These are phyloP conservation scores for Gobio occitaniae DNA, from an alignment of 2,797 vertebrate genomes.

Conservation along the genomic window DNA sequence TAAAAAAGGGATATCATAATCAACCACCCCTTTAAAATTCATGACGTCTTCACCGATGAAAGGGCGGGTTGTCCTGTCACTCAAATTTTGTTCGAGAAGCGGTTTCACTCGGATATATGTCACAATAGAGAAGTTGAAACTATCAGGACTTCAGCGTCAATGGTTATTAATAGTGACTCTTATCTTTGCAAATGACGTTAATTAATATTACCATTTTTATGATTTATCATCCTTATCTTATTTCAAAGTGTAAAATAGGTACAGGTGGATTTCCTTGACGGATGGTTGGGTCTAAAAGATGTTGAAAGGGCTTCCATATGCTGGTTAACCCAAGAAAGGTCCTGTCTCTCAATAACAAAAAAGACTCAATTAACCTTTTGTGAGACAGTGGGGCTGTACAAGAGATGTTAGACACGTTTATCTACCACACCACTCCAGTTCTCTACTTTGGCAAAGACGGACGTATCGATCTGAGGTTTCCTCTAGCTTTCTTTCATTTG, in stretches of 20 bases:
- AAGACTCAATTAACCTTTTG: constrained; percentile 59
- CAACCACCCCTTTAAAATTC: too few relatives aligned
- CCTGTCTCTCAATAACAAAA: constrained; percentile 53
- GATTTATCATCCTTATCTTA: background rate
- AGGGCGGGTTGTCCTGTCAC: too few relatives aligned
- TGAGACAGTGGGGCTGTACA: constrained; percentile 28
- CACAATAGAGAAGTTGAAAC: background rate
- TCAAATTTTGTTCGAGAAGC: background rate
- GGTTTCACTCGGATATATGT: background rate
- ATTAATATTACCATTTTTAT: background rate
- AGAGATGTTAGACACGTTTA: constrained; percentile 30
- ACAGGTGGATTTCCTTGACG: background rate
- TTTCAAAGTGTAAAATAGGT: background rate
- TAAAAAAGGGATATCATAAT: too few relatives aligned
- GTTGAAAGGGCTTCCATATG: constrained; percentile 36
- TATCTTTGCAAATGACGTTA: background rate
- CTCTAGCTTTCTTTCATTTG: constrained; percentile 25
- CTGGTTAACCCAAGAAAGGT: constrained; percentile 44
- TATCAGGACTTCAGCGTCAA: background rate
- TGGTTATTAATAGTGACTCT: background rate
- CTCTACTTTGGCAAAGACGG: constrained; percentile 10
- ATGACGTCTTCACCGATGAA: too few relatives aligned
- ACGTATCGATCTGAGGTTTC: background rate
- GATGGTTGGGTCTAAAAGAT: constrained; percentile 15
- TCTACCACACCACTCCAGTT: constrained; percentile 27